Base-by-base conservation (phyloP, 92 coral and sea anemone species). In the Chrysogorgia sp. region DNA sequence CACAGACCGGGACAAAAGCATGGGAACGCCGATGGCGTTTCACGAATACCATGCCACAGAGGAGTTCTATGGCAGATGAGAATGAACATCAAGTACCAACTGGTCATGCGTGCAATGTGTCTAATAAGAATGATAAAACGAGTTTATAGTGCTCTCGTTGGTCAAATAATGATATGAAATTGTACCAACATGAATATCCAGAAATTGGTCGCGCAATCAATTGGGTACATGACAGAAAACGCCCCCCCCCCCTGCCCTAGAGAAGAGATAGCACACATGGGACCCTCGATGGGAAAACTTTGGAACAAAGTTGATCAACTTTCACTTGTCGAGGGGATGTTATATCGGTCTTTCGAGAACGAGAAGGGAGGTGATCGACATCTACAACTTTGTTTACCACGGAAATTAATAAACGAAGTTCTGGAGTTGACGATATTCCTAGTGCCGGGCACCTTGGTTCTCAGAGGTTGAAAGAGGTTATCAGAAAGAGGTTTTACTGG, bases 231-330 rank as follows among this genome's bases (percentile, higher is more conserved):
- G 62, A 69, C 58, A 55, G 63, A 8, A 30, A 28, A 33, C 56
- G 77, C 41, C 85, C 85, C 1, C 53, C n/a, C n/a, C n/a, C n/a
- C n/a, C n/a, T n/a, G n/a, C n/a, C n/a, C 24, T 15, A 53, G 58
- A 34, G 66, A 75, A 28, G 50, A 81, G 2, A 86, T 86, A 58
- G 56, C 57, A 10, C 80, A 83, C 40, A 71, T 71, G 26, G 69
- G 67, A 3, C 82, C 82, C 25, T 52, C 76, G 40, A 76, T 63
- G 72, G 77, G 71, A 53, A 43, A 75, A 34, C 61, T 81, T 13
- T 86, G 89, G 83, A 66, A 79, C 76, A 81, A 75, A 26, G 75
- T 81, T 74, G 31, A 63, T 9, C 28, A 79, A 47, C 61, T 81
- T 22, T 40, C 57, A 24, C 81, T 81, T 43, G 49, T 26, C 61